Percentiles rank a stretch among this genome's conserved stretches.
These are phyloP conservation scores for Oscarella lobularis DNA, from an alignment of 37 sponge, comb jelly and placozoan genomes.

Conservation along the genomic window DNA sequence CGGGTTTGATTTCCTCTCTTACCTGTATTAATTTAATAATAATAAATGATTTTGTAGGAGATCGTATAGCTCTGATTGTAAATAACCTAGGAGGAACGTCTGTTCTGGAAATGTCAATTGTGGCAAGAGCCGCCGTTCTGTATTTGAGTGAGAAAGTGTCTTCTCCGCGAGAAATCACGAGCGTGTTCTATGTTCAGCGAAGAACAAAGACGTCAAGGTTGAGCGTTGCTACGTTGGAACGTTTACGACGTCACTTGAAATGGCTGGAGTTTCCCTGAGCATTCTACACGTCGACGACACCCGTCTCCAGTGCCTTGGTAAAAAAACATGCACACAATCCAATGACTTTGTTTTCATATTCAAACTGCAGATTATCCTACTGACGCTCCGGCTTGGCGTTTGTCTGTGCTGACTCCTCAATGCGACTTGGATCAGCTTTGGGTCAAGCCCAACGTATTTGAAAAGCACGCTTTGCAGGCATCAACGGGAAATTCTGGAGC, in stretches of 20 bases:
- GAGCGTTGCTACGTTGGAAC: slow-evolving; percentile 39
- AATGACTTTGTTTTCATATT: background rate
- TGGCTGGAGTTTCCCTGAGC: slow-evolving; percentile 88
- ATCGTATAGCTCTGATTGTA: slow-evolving; percentile 61
- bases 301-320: background rate
- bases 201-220: background rate
- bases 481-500: background rate
- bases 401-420: background rate
- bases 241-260: slow-evolving; percentile 91
- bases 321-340: background rate
- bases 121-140: slow-evolving; percentile 63
- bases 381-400: background rate
- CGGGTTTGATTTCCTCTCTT: background rate
- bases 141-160: slow-evolving; percentile 36
- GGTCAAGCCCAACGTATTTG: background rate
- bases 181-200: background rate
- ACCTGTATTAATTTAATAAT: too few species aligned
- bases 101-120: slow-evolving; percentile 68
- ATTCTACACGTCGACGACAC: slow-evolving; percentile 7
- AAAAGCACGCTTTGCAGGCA: background rate
- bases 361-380: background rate
- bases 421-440: background rate
- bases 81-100: slow-evolving; percentile 97
- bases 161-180: too few species aligned
- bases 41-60: slow-evolving; percentile 30